These are phyloP conservation scores for Chymomyza costata DNA, from an alignment of 1,140 invertebrate species.

Conservation along the genomic window DNA sequence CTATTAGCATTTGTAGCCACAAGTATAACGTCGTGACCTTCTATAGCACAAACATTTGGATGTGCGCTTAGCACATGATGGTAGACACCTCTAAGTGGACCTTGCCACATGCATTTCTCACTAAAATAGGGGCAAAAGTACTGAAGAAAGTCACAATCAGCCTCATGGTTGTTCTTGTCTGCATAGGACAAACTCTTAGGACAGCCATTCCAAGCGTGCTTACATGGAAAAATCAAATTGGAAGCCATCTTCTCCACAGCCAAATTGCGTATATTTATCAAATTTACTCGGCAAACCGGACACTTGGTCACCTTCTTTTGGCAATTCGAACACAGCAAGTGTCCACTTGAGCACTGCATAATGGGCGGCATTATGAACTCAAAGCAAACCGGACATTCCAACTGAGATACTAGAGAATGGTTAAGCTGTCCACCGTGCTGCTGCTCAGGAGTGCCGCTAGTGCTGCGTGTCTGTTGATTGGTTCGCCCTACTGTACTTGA, in stretches of 20 bases:
- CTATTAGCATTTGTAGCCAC: constrained; percentile 99
- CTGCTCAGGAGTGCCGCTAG: constrained; percentile 4
- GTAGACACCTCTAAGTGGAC: constrained; percentile 94
- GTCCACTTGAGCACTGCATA: constrained; percentile 90
- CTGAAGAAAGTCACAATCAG: constrained; percentile 96
- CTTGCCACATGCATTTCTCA: constrained; percentile 99
- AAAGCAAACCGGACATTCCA: constrained; percentile 99
- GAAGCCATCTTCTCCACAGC: constrained; percentile 99
- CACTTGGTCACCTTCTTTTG: constrained; percentile 96
- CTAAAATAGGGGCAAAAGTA: constrained; percentile 99
- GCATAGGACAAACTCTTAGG: constrained; percentile 91
- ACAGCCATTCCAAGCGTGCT: constrained; percentile 96
- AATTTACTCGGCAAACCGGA: constrained; percentile 95
- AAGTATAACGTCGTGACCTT: constrained; percentile 99
- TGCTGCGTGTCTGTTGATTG: constrained; percentile 9
- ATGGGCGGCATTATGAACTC: constrained; percentile 99
- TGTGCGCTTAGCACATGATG: constrained; percentile 96
- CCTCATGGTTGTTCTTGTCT: constrained; percentile 98
- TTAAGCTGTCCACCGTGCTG: constrained; percentile 1
- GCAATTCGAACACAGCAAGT: constrained; percentile 94
- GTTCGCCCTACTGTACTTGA: neutral
- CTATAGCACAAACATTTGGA: constrained; percentile 98
- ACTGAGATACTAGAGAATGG: constrained; percentile 92
- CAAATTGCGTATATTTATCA: constrained; percentile 97
- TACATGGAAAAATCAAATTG: constrained; percentile 98